These are phyloP conservation scores for Eucera pruinosa DNA, from an alignment of 2,888 invertebrate genomes.

Conservation along the genomic window DNA sequence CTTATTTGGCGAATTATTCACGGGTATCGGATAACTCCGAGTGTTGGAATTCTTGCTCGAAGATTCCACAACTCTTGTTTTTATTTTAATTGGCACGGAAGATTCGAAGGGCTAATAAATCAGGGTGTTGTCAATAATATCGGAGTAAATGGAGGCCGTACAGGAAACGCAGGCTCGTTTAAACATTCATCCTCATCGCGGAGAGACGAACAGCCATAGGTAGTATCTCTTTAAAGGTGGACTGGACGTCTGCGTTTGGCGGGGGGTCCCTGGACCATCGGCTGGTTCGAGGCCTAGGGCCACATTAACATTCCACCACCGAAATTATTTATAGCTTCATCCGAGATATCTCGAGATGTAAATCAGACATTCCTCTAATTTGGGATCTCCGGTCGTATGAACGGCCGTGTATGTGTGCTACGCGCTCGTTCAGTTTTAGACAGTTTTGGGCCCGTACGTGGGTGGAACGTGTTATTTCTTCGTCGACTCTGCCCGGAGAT, in stretches of 20 bases:
- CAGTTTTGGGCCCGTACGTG: conserved; percentile 52
- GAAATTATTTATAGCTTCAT: conserved; percentile 83
- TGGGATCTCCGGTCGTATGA: conserved; percentile 69
- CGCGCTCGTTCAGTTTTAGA: conserved; percentile 56
- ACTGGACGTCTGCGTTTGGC: conserved; percentile 73
- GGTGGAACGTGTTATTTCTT: conserved; percentile 62
- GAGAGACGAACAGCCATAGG: conserved; percentile 57
- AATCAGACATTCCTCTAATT: conserved; percentile 81
- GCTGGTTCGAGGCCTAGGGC: conserved; percentile 70
- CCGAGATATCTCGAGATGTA: conserved; percentile 79
- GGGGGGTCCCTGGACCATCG: conserved; percentile 76
- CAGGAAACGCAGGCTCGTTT: conserved; percentile 45
- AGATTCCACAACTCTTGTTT: neutral
- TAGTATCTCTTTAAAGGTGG: conserved; percentile 70
- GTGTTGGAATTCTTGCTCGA: too few relatives aligned
- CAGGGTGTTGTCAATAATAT: conserved; percentile 22
- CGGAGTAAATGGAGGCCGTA: conserved; percentile 13
- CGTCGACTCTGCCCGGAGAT: conserved; percentile 27
- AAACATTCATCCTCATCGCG: conserved; percentile 28
- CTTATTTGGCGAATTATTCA: too few relatives aligned
- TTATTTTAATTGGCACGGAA: neutral
- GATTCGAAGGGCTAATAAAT: conserved; percentile 9
- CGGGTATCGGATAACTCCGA: too few relatives aligned
- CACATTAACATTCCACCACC: conserved; percentile 81
- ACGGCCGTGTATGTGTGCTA: conserved; percentile 38